A percentile compares a stretch with the other conserved stretches of the same genome.
These are phyloP conservation scores for Eulemur rufifrons DNA, from an alignment of 2,113 vertebrate genomes.

Conservation along the genomic window DNA sequence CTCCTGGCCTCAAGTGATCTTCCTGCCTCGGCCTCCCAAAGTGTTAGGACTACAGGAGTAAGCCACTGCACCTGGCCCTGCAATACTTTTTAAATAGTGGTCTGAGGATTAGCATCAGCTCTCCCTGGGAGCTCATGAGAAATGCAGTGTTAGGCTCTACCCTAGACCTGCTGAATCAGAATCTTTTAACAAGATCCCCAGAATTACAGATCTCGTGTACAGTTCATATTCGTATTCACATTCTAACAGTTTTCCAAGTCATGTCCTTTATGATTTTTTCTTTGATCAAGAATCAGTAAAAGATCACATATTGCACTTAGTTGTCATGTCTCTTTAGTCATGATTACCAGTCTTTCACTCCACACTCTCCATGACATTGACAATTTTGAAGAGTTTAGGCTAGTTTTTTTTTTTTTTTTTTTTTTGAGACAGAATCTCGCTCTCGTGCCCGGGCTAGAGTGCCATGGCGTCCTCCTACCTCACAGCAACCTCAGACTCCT, in stretches of 20 bases:
- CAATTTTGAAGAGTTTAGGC: neutral
- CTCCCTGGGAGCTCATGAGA: neutral
- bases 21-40: no score
- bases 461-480: no score
- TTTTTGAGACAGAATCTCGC: no score
- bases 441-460: no score
- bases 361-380: neutral
- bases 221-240: neutral
- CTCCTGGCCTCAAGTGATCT: no score
- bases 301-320: neutral
- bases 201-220: neutral
- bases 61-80: no score
- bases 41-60: no score
- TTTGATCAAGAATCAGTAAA: neutral
- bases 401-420: no score
- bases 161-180: neutral
- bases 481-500: no score
- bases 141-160: neutral
- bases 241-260: neutral
- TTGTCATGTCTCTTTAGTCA: neutral
- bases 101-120: neutral
- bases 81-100: neutral
- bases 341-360: neutral
- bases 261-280: neutral
- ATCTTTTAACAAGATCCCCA: slow-evolving; percentile 7